These are phyloP conservation scores for Phrynocephalus guinanensis DNA, from an alignment of 2,797 vertebrate species.

Conservation along the genomic window DNA sequence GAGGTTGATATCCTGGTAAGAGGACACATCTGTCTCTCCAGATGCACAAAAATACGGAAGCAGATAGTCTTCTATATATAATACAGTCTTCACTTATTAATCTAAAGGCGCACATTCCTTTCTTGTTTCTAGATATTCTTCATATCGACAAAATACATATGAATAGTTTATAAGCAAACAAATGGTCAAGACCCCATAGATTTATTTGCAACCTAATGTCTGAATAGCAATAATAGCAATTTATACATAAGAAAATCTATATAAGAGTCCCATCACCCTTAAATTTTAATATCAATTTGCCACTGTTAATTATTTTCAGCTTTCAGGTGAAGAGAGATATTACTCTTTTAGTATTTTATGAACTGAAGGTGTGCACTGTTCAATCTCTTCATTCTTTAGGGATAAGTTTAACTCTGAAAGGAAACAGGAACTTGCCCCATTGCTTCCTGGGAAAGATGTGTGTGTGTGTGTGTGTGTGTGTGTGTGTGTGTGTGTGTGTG, in stretches of 20 bases:
- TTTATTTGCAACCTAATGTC: not conserved
- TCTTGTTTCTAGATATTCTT: not conserved
- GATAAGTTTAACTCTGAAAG: not conserved
- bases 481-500: too few species aligned
- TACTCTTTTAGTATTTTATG: not conserved
- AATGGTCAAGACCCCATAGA: not conserved
- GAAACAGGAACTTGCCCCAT: not conserved
- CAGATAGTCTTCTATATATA: not conserved
- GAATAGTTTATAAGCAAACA: not conserved
- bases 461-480: too few species aligned
- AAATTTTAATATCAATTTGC: not conserved
- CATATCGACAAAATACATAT: not conserved
- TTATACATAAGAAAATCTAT: constrained; percentile 4
- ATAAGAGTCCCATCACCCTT: not conserved
- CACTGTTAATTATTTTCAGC: not conserved
- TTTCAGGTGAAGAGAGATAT: not conserved
- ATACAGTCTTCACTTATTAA: not conserved
- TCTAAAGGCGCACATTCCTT: not conserved
- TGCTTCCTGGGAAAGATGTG: not conserved
- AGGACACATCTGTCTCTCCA: not conserved
- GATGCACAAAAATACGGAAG: not conserved
- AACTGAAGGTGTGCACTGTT: not conserved
- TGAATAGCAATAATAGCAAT: not conserved
- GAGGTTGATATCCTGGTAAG: not conserved
- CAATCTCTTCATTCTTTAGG: not conserved